These are phyloP conservation scores for Platerodrilus igneus DNA, from an alignment of 2,888 invertebrate genomes.

Conservation along the genomic window DNA sequence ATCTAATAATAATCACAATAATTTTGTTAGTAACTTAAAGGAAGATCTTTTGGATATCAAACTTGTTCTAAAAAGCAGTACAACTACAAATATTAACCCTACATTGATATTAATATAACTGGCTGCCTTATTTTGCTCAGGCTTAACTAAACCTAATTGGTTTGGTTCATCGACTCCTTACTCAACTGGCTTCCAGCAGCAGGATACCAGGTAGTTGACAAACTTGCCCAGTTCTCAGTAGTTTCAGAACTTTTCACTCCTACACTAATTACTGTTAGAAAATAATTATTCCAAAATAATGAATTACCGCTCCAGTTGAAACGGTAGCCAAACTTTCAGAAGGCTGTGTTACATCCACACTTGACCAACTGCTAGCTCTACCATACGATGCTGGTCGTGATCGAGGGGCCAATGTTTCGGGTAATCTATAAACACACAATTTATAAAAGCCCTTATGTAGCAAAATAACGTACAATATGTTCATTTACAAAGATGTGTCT, in stretches of 20 bases:
- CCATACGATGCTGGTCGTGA: constrained; percentile 50
- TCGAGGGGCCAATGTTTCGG: constrained; percentile 36
- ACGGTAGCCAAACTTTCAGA: too few species aligned
- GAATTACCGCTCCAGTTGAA: constrained; percentile 37
- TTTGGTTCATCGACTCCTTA: constrained; percentile 57
- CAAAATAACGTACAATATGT: too few species aligned
- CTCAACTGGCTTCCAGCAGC: constrained; percentile 52
- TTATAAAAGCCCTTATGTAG: constrained; percentile 7
- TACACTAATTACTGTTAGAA: not conserved
- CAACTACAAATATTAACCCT: too few species aligned
- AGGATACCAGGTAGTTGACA: constrained; percentile 48
- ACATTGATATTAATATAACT: too few species aligned
- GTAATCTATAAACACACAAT: not conserved
- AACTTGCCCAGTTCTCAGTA: not conserved
- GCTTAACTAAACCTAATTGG: constrained; percentile 50
- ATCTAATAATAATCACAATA: too few species aligned
- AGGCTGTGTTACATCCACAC: too few species aligned
- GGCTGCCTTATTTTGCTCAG: too few species aligned
- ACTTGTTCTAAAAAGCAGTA: too few species aligned
- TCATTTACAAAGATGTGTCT: constrained; percentile 12
- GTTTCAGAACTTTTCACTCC: not conserved
- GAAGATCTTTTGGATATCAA: too few species aligned
- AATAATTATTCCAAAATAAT: constrained; percentile 11
- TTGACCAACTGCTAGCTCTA: constrained; percentile 50
- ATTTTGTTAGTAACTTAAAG: too few species aligned